Evolutionary conservation across 2,113 vertebrate species (phyloP), one percentile per base, ranked within the genome.

Genomic region (Coryphaenoides rupestris): DNA sequence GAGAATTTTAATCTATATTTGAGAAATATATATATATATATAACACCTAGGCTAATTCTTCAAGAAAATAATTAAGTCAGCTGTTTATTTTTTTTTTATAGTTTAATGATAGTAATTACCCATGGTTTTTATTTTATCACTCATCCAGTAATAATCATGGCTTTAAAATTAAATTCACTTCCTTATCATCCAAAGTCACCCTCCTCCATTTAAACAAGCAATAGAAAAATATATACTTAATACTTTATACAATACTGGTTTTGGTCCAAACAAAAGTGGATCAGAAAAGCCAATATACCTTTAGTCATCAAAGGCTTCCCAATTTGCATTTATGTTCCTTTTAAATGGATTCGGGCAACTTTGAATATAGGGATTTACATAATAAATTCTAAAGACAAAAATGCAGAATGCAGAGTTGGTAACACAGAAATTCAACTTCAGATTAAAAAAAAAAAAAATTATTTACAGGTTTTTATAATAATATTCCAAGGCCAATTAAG

Each of bases 191-290:
- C 97, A 99, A 98, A 98, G 97, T 98, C 96, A 96, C 97, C 97
- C 95, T 92, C 90, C 93, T 98, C 96, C 96, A 99, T 98, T 98
- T 98, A 93, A 95, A 96, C 94, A 96, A 95, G 88, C 82, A 78
- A 96, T 98, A 99, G 93, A 99, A 99, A 99, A 98, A 99, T 98
- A 98, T 99, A 99, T 98, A 98, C 93, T 98, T 96, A 97, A 96
- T 95, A 97, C 95, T 98, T 99, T 99, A 93, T 99, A 99, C 97
- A 99, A 98, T 98, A 99, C 97, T 98, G 96, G 94, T 95, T 98
- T 99, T 98, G 97, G 95, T 99, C 97, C 97, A 99, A 99, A 98
- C 95, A 99, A 98, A 99, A 99, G 95, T 99, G 96, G 96, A 99
- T 98, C 96, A 98, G 94, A 97, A 98, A 98, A 95, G 95, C 96